A percentile compares a stretch with the other conserved stretches of the same genome.
Evolutionary conservation across 2,113 vertebrate species (phyloP).

Genomic region (Misgurnus anguillicaudatus): DNA sequence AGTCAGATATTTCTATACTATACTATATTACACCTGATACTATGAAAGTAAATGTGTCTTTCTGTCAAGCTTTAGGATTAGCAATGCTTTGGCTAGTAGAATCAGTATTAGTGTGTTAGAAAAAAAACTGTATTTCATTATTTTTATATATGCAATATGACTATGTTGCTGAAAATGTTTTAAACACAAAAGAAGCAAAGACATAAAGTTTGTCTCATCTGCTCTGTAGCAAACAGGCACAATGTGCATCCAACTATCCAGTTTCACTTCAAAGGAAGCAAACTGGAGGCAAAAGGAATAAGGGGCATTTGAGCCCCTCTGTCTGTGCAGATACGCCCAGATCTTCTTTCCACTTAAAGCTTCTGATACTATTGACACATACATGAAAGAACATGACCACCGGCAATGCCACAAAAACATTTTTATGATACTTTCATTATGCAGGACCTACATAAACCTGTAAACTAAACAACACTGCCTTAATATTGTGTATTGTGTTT

Average conservation of each 20-base stretch:
- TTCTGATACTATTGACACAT: slow-evolving; percentile 58
- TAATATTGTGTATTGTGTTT: too few species aligned
- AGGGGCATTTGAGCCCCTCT: slow-evolving; percentile 25
- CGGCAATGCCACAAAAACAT: not conserved
- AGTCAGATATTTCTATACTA: too few species aligned
- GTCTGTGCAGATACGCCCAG: slow-evolving; percentile 55
- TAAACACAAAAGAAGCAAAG: not conserved
- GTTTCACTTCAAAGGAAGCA: slow-evolving; percentile 50
- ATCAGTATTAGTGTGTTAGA: not conserved
- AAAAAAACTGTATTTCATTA: not conserved
- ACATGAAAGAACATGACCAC: slow-evolving; percentile 54
- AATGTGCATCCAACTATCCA: slow-evolving; percentile 14
- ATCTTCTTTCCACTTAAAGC: slow-evolving; percentile 53
- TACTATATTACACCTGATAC: too few species aligned
- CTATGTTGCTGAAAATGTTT: too few species aligned
- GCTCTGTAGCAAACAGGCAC: slow-evolving; percentile 1
- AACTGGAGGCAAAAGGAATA: slow-evolving; percentile 37
- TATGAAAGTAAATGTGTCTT: not conserved
- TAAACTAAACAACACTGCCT: too few species aligned
- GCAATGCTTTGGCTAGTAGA: too few species aligned
- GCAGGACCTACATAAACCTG: not conserved
- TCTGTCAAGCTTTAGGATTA: not conserved
- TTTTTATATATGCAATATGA: not conserved
- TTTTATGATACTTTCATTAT: slow-evolving; percentile 3
- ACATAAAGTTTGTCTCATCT: not conserved